Evolutionary conservation across 2,797 vertebrate species (phyloP).

Genomic region (Bradypus variegatus): DNA sequence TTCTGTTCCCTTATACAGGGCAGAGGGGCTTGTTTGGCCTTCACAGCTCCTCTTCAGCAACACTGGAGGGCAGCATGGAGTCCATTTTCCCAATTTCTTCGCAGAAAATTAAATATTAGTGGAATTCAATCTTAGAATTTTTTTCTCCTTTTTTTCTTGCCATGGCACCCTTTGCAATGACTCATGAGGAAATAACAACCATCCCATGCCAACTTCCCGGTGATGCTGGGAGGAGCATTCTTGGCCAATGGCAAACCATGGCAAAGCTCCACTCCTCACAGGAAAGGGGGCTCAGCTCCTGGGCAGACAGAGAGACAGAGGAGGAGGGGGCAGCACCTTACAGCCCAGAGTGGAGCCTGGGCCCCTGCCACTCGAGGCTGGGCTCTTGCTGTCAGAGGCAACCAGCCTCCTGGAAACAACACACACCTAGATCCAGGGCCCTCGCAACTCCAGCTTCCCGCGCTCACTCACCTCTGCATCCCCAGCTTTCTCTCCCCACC

Average conservation of each 20-base stretch:
- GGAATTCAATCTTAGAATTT: not conserved
- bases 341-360: not conserved
- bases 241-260: not conserved
- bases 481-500: not conserved
- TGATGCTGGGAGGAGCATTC: not conserved
- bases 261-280: not conserved
- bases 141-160: conserved; percentile 14
- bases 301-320: rapidly evolving
- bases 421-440: not conserved
- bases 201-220: not conserved
- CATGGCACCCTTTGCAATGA: not conserved
- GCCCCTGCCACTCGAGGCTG: not conserved
- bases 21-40: not conserved
- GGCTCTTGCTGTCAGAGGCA: not conserved
- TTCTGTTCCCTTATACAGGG: not conserved
- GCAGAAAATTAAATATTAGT: not conserved
- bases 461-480: not conserved
- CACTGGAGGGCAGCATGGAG: conserved; percentile 33
- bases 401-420: not conserved
- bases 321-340: not conserved
- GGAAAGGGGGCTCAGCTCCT: not conserved
- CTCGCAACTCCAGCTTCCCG: too few species aligned
- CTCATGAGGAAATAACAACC: not conserved
- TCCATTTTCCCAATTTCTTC: not conserved
- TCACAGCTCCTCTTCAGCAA: not conserved